Percentiles rank a stretch among this genome's conserved stretches.
phyloP scores from a whole-genome alignment of 2,888 invertebrate species.

The Drosophila barbarae region DNA sequence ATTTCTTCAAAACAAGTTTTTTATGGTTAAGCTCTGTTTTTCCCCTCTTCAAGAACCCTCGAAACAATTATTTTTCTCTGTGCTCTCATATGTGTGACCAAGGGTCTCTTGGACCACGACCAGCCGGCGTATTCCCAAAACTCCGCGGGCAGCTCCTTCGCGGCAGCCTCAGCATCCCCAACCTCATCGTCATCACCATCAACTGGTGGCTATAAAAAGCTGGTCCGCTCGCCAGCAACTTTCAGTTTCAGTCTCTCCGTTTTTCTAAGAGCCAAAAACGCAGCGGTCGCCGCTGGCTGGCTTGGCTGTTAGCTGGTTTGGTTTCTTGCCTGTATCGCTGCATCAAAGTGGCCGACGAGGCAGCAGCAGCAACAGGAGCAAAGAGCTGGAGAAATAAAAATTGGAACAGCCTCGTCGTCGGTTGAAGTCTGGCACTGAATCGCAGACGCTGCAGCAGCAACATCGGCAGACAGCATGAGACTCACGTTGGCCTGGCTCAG shows the following conservation, averaged over 20 bases:
- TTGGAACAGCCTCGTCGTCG: conserved; percentile 53
- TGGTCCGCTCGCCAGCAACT: conserved; percentile 62
- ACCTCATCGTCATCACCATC: conserved; percentile 14
- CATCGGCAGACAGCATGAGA: conserved; percentile 67
- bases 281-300: conserved; percentile 45
- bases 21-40: neutral
- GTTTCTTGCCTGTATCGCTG: conserved; percentile 19
- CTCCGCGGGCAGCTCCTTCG: conserved; percentile 39
- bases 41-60: neutral
- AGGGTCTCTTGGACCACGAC: conserved; percentile 41
- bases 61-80: neutral
- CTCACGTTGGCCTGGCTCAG: conserved; percentile 75
- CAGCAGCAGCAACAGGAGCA: conserved; percentile 5
- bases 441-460: conserved; percentile 30
- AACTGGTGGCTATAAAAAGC: conserved; percentile 71
- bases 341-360: conserved; percentile 57
- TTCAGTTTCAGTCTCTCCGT: conserved; percentile 72
- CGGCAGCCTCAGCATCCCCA: conserved; percentile 3
- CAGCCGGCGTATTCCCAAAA: conserved; percentile 64
- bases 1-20: no score
- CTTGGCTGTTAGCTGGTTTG: conserved; percentile 16
- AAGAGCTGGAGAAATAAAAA: conserved; percentile 34
- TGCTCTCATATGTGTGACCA: conserved; percentile 22
- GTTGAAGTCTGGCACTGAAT: conserved; percentile 33
- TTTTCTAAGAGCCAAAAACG: conserved; percentile 65